Evolutionary conservation across 1,140 invertebrate genomes (phyloP), one percentile per base, ranked within the genome.

Genomic region (Musca domestica): DNA sequence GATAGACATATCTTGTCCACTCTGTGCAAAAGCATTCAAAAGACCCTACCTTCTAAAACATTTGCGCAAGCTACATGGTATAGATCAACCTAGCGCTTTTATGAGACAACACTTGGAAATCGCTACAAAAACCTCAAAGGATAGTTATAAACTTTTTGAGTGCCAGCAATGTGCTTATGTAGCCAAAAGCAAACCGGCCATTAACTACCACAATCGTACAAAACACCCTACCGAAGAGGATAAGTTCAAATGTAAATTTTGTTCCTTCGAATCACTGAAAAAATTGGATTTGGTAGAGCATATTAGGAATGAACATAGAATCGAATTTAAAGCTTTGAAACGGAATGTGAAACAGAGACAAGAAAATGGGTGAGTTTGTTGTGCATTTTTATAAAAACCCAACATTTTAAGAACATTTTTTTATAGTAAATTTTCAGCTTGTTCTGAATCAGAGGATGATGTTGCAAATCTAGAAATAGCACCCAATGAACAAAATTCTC

Each of bases 161-260:
- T 56, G 52, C 25, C 2, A n/a, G 15, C 17, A 27, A 2, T 56
- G 52, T 27, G 52, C 25, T 22, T 56, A 27, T 56, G 25, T 22
- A 15, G 12, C 52, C 15, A 27, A 22, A 56, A 25, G 15, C n/a
- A 27, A 56, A 27, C 2, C 22, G 4, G 22, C 23, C 17, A 3
- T 56, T 5, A 25, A 25, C 12, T 56, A 23, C 5, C 52, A 56
- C 23, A 25, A 27, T 56, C 22, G 23, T 14, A 27, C 52, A 3
- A 56, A 56, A 15, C 52, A 56, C n/a, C 15, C 22, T 2, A 27
- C 52, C 1, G 52, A 56, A 27, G 52, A 27, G 3, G 52, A 56
- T 25, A 56, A 56, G 17, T 56, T 56, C 6, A 56, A 56, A 27
- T 56, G 52, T n/a, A 56, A 56, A 27, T 56, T 56, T 27, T 56